phyloP scores from a whole-genome alignment of 2,797 vertebrate genomes.

The Novumbra hubbsi region DNA sequence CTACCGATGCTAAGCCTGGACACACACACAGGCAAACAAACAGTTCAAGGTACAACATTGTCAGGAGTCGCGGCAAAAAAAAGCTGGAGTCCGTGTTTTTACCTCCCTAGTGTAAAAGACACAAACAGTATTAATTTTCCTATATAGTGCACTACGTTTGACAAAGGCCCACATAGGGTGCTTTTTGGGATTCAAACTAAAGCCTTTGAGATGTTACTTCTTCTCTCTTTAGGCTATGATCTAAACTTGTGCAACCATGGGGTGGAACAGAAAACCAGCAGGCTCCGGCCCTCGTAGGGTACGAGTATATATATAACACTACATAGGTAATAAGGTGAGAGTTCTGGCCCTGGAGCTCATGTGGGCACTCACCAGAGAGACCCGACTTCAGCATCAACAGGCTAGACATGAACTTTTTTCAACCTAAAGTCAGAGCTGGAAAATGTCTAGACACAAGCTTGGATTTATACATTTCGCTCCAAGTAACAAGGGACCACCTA shows the following conservation, averaged over 20 bases:
- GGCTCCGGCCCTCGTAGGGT: no score
- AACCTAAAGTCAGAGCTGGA: constrained; percentile 83
- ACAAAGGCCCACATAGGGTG: not conserved
- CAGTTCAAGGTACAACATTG: constrained; percentile 83
- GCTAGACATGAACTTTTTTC: constrained; percentile 87
- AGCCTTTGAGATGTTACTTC: not conserved
- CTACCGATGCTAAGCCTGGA: constrained; percentile 96
- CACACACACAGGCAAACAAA: constrained; percentile 62
- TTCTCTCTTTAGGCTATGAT: not conserved
- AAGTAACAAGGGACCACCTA: constrained; percentile 90
- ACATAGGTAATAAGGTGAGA: not conserved
- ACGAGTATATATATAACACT: not conserved
- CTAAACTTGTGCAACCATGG: no score
- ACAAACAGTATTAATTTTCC: not conserved
- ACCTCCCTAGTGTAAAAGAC: constrained; percentile 75
- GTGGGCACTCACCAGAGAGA: constrained; percentile 80
- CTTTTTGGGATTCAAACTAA: not conserved
- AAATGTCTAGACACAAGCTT: constrained; percentile 90
- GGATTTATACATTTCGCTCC: constrained; percentile 92
- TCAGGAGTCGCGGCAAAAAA: constrained; percentile 77
- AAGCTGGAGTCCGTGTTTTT: constrained; percentile 80
- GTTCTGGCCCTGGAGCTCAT: not conserved
- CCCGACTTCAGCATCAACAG: constrained; percentile 81
- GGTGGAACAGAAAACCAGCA: no score
- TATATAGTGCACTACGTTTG: not conserved